Conservation (phyloP, 2,113 vertebrate genomes). For the Antigone vipio region DNA sequence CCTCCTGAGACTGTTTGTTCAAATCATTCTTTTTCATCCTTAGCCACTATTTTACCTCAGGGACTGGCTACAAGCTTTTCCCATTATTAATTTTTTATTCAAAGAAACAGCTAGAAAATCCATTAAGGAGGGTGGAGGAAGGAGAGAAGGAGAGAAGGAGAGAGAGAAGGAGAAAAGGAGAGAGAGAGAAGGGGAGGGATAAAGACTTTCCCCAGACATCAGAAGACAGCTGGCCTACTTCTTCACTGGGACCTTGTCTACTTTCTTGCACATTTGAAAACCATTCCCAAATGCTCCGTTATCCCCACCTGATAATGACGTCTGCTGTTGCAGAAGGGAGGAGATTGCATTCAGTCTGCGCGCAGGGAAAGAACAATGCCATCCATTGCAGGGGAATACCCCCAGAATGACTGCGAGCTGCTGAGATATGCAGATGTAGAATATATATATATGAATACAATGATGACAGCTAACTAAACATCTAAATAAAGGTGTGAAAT, state of each 20-base stretch:
- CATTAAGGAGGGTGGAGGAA: neutral
- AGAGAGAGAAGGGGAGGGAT: neutral
- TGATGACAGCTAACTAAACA: neutral
- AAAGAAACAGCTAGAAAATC: conserved; percentile 34
- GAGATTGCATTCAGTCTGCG: neutral
- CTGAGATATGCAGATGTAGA: neutral
- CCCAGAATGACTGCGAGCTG: neutral
- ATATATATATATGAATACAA: neutral
- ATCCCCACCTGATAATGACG: neutral
- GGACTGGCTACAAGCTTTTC: conserved; percentile 11
- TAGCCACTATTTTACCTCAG: conserved; percentile 28
- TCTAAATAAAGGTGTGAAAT: neutral
- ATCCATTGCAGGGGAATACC: neutral
- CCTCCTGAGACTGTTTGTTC: conserved; percentile 59
- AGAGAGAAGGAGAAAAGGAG: neutral
- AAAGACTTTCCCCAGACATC: neutral
- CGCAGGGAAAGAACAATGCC: neutral
- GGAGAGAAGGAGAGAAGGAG: neutral
- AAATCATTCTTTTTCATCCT: conserved; percentile 37
- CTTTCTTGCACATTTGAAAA: neutral
- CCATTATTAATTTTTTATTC: conserved; percentile 46
- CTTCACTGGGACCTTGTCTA: neutral
- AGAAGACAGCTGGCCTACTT: neutral
- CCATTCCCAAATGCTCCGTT: neutral
- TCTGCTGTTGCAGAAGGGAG: neutral